Percentiles rank a stretch among this genome's conserved stretches.
Evolutionary conservation across 92 coral and sea anemone genomes (phyloP).

Genomic region (Phymanthus crucifer): DNA sequence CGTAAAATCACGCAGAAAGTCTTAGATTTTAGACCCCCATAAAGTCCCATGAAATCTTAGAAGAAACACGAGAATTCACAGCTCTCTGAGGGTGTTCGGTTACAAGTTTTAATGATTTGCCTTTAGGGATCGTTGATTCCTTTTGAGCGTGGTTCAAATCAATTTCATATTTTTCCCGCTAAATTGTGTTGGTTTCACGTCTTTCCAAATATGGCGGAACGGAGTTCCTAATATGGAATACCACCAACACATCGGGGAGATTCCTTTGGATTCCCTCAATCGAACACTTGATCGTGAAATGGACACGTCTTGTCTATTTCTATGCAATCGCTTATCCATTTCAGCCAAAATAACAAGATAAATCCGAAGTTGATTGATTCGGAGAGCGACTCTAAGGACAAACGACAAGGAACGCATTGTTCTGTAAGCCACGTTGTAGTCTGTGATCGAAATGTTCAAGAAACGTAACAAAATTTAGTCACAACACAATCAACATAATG

Average conservation of each 20-base stretch:
- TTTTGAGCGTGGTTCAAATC: background rate
- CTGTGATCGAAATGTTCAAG: no score
- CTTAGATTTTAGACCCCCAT: background rate
- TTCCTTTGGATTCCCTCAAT: slow-evolving; percentile 62
- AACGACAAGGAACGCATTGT: no score
- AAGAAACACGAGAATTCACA: background rate
- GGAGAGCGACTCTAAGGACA: no score
- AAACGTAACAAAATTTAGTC: no score
- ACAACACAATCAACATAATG: no score
- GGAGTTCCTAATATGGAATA: slow-evolving; percentile 77
- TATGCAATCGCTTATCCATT: background rate
- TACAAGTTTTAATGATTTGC: background rate
- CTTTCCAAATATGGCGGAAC: slow-evolving; percentile 75
- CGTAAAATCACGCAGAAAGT: background rate
- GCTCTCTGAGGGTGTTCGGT: background rate
- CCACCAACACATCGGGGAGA: slow-evolving; percentile 49
- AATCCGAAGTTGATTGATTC: no score
- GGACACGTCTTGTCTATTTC: background rate
- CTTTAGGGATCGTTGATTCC: background rate
- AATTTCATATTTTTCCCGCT: slow-evolving; percentile 44
- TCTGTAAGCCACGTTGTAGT: no score
- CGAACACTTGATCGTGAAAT: slow-evolving; percentile 11
- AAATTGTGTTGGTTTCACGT: background rate
- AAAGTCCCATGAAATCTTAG: background rate
- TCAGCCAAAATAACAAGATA: background rate